phyloP scores from a whole-genome alignment of 2,888 invertebrate genomes.

The Frankliniella fusca region DNA sequence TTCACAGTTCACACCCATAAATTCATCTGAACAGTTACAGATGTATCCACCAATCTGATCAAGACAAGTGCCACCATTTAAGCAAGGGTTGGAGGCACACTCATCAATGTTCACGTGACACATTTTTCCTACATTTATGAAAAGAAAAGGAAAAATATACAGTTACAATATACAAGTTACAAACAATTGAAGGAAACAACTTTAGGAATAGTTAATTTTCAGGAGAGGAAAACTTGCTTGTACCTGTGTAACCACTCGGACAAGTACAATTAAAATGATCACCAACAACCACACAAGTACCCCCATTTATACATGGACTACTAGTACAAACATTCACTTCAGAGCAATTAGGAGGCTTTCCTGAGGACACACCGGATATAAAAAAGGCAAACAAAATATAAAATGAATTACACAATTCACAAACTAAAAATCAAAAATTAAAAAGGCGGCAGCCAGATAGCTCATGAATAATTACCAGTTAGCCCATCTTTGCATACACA shows the following conservation, averaged over 20 bases:
- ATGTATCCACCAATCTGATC: constrained; percentile 51
- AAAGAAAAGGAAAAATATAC: too few species aligned
- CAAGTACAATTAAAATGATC: constrained; percentile 86
- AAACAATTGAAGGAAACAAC: too few species aligned
- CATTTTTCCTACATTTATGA: constrained; percentile 42
- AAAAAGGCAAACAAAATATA: not conserved
- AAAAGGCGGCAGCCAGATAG: not conserved
- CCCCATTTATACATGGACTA: constrained; percentile 71
- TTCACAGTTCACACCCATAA: constrained; percentile 57
- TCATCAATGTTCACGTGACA: constrained; percentile 79
- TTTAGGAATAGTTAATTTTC: too few species aligned
- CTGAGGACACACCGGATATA: constrained; percentile 35
- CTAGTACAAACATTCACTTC: constrained; percentile 55
- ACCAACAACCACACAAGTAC: constrained; percentile 85
- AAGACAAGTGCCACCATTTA: constrained; percentile 59
- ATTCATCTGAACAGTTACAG: constrained; percentile 58
- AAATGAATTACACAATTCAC: not conserved
- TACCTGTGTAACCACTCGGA: constrained; percentile 80
- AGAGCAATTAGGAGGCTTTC: constrained; percentile 43
- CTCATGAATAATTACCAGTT: constrained; percentile 48
- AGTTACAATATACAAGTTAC: too few species aligned
- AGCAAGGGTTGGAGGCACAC: constrained; percentile 65
- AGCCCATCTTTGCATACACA: constrained; percentile 66
- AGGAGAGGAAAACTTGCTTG: constrained; percentile 27
- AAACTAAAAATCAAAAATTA: not conserved